Conservation (phyloP, 2,113 vertebrate species). For the Indicator maculatus region DNA sequence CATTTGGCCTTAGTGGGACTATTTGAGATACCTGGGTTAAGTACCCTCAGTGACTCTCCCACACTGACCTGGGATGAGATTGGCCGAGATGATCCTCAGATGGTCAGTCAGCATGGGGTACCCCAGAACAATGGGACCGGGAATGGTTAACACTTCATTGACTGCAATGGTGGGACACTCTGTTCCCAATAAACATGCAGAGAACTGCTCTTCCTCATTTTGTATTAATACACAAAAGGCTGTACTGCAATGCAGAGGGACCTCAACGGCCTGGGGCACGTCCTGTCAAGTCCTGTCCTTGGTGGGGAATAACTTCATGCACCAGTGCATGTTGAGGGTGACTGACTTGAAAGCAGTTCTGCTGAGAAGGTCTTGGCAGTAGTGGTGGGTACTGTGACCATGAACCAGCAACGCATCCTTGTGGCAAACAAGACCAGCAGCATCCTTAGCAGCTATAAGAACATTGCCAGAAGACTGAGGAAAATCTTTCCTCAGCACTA, state of each 20-base stretch:
- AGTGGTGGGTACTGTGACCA: not conserved
- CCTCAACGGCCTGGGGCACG: not conserved
- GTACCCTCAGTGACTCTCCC: not conserved
- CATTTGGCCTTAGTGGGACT: not conserved
- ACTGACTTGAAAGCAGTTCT: not conserved
- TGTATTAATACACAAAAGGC: not conserved
- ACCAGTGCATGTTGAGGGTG: not conserved
- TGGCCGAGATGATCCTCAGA: not conserved
- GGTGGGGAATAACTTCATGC: not conserved
- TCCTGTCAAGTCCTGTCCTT: not conserved
- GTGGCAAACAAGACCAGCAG: not conserved
- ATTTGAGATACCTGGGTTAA: not conserved
- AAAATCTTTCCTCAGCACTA: not conserved
- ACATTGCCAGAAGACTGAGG: not conserved
- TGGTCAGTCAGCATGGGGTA: not conserved
- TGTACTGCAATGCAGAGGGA: not conserved
- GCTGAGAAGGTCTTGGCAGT: not conserved
- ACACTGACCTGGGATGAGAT: too few relatives aligned
- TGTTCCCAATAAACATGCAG: not conserved
- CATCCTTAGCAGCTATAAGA: not conserved
- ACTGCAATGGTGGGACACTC: not conserved
- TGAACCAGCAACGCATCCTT: not conserved
- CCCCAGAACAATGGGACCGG: not conserved
- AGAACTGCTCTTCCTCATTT: not conserved
- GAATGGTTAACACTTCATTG: not conserved